Evolutionary conservation across 1,140 invertebrate species (phyloP), one percentile per base, ranked within the genome.

Genomic region (Armadillidium nasatum): DNA sequence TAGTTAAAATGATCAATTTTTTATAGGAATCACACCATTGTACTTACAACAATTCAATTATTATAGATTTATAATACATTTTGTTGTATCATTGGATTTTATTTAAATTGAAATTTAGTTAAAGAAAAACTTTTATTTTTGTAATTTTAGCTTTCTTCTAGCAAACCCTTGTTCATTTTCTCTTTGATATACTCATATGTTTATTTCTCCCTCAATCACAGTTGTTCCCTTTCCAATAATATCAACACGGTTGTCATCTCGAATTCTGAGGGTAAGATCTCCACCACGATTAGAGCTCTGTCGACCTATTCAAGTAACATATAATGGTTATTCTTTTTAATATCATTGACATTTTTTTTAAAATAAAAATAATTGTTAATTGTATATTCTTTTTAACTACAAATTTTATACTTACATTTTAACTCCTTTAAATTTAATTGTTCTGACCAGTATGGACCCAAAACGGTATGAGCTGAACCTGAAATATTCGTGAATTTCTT

Each of bases 381-480:
- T 33, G 33, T 33, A 33, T 6, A 33, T 1, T 33, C 6, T 3
- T 60, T 15, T 43, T 68, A 68, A 54, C 7, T 60, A 44, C 69
- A 10, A 4, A 11, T 11, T 72, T 23, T 45, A 7, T 22, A 76
- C 78, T 76, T 60, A 75, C 75, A 75, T 43, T 71, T 73, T 10
- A 81, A 66, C 13, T 3, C 45, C 15, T 76, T 67, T 0, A 72
- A n/a, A 1, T 76, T 75, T 3, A 86, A 75, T 33, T 83, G 74
- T 13, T 82, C 71, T 33, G 83, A 77, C 87, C 87, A 88, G 80
- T 86, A 88, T 4, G 85, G 84, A 11, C 82, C 85, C 11, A 88
- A 80, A n/a, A 87, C 86, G 19, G 87, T 87, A 79, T 88, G 88
- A 10, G 87, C 86, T 23, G 86, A 86, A 46, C 87, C 79, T 78